Evolutionary conservation across 2,797 vertebrate genomes (phyloP).

Genomic region (Megaceryle alcyon): DNA sequence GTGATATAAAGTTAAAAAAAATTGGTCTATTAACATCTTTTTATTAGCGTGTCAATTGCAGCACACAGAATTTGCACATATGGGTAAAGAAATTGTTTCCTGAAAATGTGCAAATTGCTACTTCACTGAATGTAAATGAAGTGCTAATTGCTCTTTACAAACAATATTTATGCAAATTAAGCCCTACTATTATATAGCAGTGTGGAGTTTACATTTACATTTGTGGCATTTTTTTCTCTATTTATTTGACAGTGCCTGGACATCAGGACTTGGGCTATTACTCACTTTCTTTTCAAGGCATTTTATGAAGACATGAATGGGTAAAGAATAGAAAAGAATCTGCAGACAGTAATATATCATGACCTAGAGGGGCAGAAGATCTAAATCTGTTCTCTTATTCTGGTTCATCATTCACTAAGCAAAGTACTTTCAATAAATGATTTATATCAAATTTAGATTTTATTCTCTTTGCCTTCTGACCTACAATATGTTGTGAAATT

Average conservation of each 20-base stretch:
- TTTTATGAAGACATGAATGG: constrained; percentile 19
- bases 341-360: constrained; percentile 35
- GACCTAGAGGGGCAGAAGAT: constrained; percentile 14
- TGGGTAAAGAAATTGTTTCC: constrained; percentile 62
- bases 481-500: background rate
- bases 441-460: constrained; percentile 9
- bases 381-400: constrained; percentile 48
- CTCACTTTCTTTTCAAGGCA: constrained; percentile 5
- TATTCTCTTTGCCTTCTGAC: constrained; percentile 4
- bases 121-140: constrained; percentile 73
- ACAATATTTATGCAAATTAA: constrained; percentile 80
- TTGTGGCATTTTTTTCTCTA: constrained; percentile 3
- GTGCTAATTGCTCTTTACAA: constrained; percentile 78
- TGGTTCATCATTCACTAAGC: constrained; percentile 18
- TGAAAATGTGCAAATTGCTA: constrained; percentile 73
- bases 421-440: constrained; percentile 36
- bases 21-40: constrained; percentile 56
- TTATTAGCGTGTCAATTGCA: constrained; percentile 50
- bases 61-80: constrained; percentile 59
- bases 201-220: background rate
- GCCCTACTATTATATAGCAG: constrained; percentile 5
- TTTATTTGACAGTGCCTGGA: constrained; percentile 45
- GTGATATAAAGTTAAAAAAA: constrained; percentile 47
- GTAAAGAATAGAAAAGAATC: constrained; percentile 36
- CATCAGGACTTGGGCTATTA: constrained; percentile 30